A percentile compares a stretch with the other conserved stretches of the same genome.
Evolutionary conservation across 1,140 invertebrate genomes (phyloP).

Genomic region (Halotydeus destructor): DNA sequence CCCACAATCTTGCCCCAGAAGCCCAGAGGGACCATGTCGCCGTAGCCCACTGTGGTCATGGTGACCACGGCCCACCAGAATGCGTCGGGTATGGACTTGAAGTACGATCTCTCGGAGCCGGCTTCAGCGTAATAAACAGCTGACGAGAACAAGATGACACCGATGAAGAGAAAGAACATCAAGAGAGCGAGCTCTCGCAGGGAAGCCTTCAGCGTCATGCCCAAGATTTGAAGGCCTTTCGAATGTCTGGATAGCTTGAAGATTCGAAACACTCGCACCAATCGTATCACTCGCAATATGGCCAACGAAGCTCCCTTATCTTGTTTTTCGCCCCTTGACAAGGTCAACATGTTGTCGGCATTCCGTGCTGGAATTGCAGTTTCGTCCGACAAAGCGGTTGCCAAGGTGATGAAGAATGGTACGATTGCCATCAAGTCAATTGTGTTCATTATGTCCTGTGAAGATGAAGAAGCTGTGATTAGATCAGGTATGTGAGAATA

Average conservation of each 20-base stretch:
- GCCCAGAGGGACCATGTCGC: conserved; percentile 93
- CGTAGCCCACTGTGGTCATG: conserved; percentile 94
- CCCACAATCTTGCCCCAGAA: conserved; percentile 98
- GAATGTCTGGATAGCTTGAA: conserved; percentile 95
- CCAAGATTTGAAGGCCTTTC: conserved; percentile 89
- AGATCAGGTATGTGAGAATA: too few relatives aligned
- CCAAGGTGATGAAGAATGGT: conserved; percentile 97
- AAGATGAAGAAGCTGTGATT: too few relatives aligned
- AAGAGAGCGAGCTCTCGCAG: conserved; percentile 97
- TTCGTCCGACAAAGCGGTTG: conserved; percentile 88
- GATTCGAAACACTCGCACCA: conserved; percentile 94
- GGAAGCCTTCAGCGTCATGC: conserved; percentile 94
- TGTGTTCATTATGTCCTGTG: conserved; percentile 90
- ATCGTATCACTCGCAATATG: conserved; percentile 85
- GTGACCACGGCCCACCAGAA: conserved; percentile 99
- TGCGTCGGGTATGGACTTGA: conserved; percentile 89
- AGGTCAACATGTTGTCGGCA: too few relatives aligned
- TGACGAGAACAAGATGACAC: conserved; percentile 92
- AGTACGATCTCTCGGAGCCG: conserved; percentile 81
- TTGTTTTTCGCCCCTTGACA: conserved; percentile 2
- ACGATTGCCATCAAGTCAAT: conserved; percentile 99
- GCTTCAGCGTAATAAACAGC: conserved; percentile 97
- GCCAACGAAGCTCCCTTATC: conserved; percentile 72
- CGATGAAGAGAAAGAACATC: conserved; percentile 99
- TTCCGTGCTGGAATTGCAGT: conserved; percentile 44